These are phyloP conservation scores for Dasysyrphus albostriatus DNA, from an alignment of 2,888 invertebrate genomes.

Conservation along the genomic window DNA sequence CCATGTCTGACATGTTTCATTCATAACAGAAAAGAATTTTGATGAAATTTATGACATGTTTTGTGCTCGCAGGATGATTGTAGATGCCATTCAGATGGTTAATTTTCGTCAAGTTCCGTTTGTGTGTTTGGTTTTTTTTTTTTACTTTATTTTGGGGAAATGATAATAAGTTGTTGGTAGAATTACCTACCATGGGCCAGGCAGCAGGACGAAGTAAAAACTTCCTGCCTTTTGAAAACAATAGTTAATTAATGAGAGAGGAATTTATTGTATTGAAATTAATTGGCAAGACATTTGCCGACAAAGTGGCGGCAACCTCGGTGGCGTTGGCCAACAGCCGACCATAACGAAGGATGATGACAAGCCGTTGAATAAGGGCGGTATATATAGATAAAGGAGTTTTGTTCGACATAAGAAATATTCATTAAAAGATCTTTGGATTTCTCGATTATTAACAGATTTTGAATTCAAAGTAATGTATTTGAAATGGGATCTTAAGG, in stretches of 20 bases:
- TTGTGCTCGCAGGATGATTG: conserved; percentile 53
- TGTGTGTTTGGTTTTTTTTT: conserved; percentile 13
- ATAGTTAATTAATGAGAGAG: conserved; percentile 60
- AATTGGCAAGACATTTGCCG: conserved; percentile 63
- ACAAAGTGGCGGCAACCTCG: conserved; percentile 54
- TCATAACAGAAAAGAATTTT: conserved; percentile 45
- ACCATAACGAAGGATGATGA: background rate
- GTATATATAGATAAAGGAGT: background rate
- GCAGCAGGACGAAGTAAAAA: conserved; percentile 31
- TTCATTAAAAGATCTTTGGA: background rate
- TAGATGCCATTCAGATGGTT: conserved; percentile 73
- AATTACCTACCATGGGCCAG: background rate
- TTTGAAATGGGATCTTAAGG: too few species aligned
- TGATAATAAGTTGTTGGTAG: background rate
- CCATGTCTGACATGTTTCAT: conserved; percentile 65
- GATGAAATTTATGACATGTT: conserved; percentile 75
- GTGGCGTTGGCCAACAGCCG: background rate
- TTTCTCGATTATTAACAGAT: background rate
- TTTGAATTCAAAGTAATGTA: background rate
- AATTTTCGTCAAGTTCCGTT: conserved; percentile 70
- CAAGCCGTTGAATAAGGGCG: conserved; percentile 12
- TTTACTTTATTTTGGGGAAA: conserved; percentile 10
- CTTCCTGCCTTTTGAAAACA: conserved; percentile 67
- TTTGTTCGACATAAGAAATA: background rate
- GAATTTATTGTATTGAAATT: conserved; percentile 38